A percentile compares a stretch with the other conserved stretches of the same genome.
phyloP scores from a whole-genome alignment of 2,113 vertebrate genomes.

The Toxotes jaculatrix region DNA sequence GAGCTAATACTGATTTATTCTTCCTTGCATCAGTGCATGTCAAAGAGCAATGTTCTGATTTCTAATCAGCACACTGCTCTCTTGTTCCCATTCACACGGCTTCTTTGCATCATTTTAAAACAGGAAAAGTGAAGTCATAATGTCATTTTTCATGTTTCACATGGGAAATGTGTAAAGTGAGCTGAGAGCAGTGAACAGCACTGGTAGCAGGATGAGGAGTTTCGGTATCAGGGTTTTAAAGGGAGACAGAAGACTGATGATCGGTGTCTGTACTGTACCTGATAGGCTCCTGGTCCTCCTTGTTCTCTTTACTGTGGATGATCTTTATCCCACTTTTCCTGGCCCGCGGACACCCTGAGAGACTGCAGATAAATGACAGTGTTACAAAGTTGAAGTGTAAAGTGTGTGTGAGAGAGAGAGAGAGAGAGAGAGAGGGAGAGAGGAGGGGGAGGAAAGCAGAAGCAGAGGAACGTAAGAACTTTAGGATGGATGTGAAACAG shows the following conservation, averaged over 20 bases:
- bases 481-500: neutral
- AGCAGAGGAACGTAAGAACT: slow-evolving; percentile 9
- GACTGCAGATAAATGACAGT: slow-evolving; percentile 84
- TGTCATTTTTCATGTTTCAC: slow-evolving; percentile 15
- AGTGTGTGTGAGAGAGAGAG: neutral
- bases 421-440: neutral
- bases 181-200: slow-evolving; percentile 11
- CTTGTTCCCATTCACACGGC: slow-evolving; percentile 4
- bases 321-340: slow-evolving; percentile 99
- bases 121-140: neutral
- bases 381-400: slow-evolving; percentile 30
- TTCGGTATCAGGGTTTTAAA: slow-evolving; percentile 26
- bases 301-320: slow-evolving; percentile 99
- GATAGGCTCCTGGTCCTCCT: slow-evolving; percentile 99
- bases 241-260: slow-evolving; percentile 55
- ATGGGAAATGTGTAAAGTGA: slow-evolving; percentile 9
- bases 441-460: neutral
- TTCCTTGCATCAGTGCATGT: slow-evolving; percentile 13
- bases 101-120: slow-evolving; percentile 22
- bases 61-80: slow-evolving; percentile 5
- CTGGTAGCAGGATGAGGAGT: slow-evolving; percentile 17
- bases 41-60: slow-evolving; percentile 3
- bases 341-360: slow-evolving; percentile 98
- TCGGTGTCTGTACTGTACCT: slow-evolving; percentile 85
- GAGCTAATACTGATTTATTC: slow-evolving; percentile 37